Evolutionary conservation across 2,888 invertebrate genomes (phyloP), one percentile per base, ranked within the genome.

Genomic region (Anaspis maculata): DNA sequence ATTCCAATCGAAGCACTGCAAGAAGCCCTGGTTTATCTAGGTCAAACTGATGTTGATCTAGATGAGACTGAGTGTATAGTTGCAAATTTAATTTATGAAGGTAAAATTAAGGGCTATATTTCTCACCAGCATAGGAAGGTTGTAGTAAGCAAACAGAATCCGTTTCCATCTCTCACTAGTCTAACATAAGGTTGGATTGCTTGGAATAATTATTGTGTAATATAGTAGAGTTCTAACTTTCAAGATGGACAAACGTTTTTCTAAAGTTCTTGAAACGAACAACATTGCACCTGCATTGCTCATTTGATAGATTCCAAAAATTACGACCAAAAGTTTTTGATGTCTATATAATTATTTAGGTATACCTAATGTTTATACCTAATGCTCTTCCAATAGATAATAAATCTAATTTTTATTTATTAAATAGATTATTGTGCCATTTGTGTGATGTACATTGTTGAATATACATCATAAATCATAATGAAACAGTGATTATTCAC

Each of bases 51-150:
- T 56, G 84, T 94, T 2, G 90, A 92, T 60, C 73, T 85, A 48
- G 95, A 95, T 61, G 96, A 97, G 64, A 89, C 94, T 0, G 88
- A 94, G 52, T 97, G 97, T 65, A 88, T 97, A 52, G 79, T 97
- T 2, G 92, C 95, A 1, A 97, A 96, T 71, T 75, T 98, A 32
- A 97, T 98, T 52, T 90, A 79, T 58, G 94, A 95, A 66, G 91
- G 91, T 13, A 95, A 92, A 70, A 91, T 98, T 50, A 96, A 96
- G 64, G 97, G 98, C 0, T 98, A 98, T 64, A 92, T 98, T 56
- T 95, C 96, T 1, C 86, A 92, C 68, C 88, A 90, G 51, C 96
- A 98, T 66, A 85, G 94, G 62, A 96, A 95, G 67, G 76, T 98
- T 34, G 97, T 98, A 27, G 87, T 98, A 26, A 95, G 95, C 54